Conservation (phyloP, 2,113 vertebrate species). For the Corvus hawaiiensis region DNA sequence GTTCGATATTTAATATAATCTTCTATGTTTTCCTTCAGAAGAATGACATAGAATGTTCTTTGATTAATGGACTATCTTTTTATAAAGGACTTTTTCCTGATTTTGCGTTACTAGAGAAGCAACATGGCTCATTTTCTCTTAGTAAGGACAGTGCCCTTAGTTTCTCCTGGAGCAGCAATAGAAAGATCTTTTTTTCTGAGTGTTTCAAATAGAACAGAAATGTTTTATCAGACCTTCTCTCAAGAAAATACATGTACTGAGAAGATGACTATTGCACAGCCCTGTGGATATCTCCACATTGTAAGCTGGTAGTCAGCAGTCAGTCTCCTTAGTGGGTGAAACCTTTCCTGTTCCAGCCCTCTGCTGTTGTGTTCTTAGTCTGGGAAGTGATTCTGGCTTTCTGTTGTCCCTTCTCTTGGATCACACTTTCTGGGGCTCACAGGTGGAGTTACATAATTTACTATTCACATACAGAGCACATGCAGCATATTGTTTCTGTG, state of each 20-base stretch:
- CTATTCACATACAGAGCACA: background rate
- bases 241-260: background rate
- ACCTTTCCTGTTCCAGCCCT: background rate
- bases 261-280: background rate
- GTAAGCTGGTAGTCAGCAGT: background rate
- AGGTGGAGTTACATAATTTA: background rate
- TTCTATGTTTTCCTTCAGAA: background rate
- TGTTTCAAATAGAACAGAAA: background rate
- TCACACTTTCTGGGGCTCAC: background rate
- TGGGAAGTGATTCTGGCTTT: background rate
- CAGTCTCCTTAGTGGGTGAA: background rate
- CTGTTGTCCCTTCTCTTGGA: background rate
- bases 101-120: background rate
- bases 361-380: background rate
- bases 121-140: background rate
- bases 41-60: background rate
- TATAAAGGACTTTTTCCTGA: background rate
- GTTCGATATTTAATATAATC: background rate
- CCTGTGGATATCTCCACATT: accelerated
- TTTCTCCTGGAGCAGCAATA: background rate
- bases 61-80: background rate
- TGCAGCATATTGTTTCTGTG: accelerated
- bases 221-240: background rate
- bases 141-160: background rate
- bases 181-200: background rate